Evolutionary conservation across 2,113 vertebrate genomes (phyloP).

Genomic region (Pollimyrus isidori): DNA sequence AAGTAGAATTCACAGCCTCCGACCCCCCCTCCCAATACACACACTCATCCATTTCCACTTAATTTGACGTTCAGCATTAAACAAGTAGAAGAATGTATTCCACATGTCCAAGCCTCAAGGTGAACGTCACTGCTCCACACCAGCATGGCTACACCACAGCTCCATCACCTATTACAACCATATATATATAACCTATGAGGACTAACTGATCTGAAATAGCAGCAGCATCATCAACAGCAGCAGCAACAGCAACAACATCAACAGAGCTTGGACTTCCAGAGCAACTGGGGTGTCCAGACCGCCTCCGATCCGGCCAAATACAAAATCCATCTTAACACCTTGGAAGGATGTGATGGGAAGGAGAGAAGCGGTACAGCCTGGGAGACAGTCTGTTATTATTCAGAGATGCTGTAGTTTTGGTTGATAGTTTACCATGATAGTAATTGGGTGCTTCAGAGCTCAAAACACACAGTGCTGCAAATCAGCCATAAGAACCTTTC

Average conservation of each 20-base stretch:
- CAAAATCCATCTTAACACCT: slow-evolving; percentile 40
- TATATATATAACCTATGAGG: not conserved
- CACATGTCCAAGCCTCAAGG: slow-evolving; percentile 24
- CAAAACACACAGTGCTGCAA: slow-evolving; percentile 28
- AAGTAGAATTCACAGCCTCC: slow-evolving; percentile 61
- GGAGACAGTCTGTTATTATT: slow-evolving; percentile 50
- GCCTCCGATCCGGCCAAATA: slow-evolving; percentile 54
- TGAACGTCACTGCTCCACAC: not conserved
- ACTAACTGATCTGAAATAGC: not conserved
- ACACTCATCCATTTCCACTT: slow-evolving; percentile 68
- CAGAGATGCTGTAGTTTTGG: slow-evolving; percentile 46
- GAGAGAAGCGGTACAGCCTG: slow-evolving; percentile 28
- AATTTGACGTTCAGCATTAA: slow-evolving; percentile 73
- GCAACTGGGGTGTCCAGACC: slow-evolving; percentile 29
- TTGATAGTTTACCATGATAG: slow-evolving; percentile 51
- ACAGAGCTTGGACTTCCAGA: not conserved
- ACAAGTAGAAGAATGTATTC: slow-evolving; percentile 60
- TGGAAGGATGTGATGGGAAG: not conserved
- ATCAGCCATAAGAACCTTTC: not conserved
- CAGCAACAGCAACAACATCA: not conserved
- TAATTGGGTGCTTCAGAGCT: slow-evolving; percentile 25
- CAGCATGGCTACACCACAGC: not conserved
- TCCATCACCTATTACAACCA: not conserved
- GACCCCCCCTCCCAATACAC: slow-evolving; percentile 23
- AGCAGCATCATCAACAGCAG: not conserved